Evolutionary conservation across 2,888 invertebrate genomes (phyloP).

Genomic region (Oegoconia quadripuncta): DNA sequence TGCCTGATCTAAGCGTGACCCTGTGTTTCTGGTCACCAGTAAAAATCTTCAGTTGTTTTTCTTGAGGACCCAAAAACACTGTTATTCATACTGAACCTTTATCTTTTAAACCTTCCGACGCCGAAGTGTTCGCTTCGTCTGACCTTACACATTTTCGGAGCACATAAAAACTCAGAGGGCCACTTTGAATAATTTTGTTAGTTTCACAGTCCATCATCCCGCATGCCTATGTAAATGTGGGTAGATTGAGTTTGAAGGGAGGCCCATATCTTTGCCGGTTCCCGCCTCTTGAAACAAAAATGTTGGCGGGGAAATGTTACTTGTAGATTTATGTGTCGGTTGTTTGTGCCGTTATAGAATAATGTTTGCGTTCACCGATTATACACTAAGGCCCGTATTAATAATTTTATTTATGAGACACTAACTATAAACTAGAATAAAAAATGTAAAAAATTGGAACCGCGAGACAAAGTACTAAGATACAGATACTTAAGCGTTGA

Average conservation of each 20-base stretch:
- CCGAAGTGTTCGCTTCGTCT: conserved; percentile 6
- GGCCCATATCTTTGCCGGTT: conserved; percentile 17
- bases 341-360: too few relatives aligned
- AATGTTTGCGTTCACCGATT: too few relatives aligned
- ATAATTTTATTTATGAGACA: too few relatives aligned
- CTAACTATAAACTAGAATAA: too few relatives aligned
- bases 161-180: conserved; percentile 50
- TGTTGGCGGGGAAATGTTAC: conserved; percentile 7
- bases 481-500: too few relatives aligned
- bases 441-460: too few relatives aligned
- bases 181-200: conserved; percentile 75
- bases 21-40: too few relatives aligned
- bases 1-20: too few relatives aligned
- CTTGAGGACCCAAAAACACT: conserved; percentile 31
- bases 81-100: conserved; percentile 43
- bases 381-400: too few relatives aligned
- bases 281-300: conserved; percentile 16
- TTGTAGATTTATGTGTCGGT: conserved; percentile 5
- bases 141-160: conserved; percentile 36
- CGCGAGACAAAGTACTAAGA: too few relatives aligned
- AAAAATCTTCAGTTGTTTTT: too few relatives aligned
- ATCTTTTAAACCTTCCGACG: conserved; percentile 40
- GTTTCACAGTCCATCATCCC: conserved; percentile 55
- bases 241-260: conserved; percentile 27
- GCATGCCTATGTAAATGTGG: conserved; percentile 62